These are phyloP conservation scores for Furnarius figulus DNA, from an alignment of 2,113 vertebrate genomes.

Conservation along the genomic window DNA sequence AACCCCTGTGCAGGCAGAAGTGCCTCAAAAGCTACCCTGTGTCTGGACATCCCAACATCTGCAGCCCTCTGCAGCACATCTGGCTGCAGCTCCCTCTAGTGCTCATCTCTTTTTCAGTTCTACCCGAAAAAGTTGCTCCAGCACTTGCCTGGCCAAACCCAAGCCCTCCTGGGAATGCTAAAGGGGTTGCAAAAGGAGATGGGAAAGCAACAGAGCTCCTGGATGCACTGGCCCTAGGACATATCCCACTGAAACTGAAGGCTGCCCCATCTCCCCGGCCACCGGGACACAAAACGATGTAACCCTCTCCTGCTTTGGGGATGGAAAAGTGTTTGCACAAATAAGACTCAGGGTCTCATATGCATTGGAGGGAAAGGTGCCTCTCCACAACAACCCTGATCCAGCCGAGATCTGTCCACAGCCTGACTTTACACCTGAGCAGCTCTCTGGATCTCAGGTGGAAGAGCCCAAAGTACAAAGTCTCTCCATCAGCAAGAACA, in stretches of 20 bases:
- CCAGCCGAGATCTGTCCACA: neutral
- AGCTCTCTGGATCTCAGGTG: neutral
- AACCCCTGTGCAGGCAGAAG: neutral
- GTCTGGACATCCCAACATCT: neutral
- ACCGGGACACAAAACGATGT: rapidly evolving
- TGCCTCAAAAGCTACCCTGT: neutral
- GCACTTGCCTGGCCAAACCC: neutral
- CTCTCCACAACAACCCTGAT: neutral
- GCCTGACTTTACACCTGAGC: neutral
- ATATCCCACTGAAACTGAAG: neutral
- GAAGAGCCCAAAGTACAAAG: neutral
- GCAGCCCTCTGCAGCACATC: neutral
- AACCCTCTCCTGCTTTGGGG: neutral
- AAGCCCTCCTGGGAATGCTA: neutral
- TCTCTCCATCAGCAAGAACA: neutral
- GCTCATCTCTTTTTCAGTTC: neutral
- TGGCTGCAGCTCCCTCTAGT: constrained; percentile 23
- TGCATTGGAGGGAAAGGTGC: neutral
- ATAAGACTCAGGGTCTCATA: neutral
- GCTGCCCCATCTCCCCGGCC: neutral
- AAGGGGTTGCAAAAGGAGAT: neutral
- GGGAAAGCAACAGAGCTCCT: neutral
- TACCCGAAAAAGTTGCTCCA: neutral
- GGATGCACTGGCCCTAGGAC: neutral
- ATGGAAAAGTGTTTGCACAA: neutral